Evolutionary conservation across 2,888 invertebrate genomes (phyloP).

Genomic region (Dynastes hyllus): DNA sequence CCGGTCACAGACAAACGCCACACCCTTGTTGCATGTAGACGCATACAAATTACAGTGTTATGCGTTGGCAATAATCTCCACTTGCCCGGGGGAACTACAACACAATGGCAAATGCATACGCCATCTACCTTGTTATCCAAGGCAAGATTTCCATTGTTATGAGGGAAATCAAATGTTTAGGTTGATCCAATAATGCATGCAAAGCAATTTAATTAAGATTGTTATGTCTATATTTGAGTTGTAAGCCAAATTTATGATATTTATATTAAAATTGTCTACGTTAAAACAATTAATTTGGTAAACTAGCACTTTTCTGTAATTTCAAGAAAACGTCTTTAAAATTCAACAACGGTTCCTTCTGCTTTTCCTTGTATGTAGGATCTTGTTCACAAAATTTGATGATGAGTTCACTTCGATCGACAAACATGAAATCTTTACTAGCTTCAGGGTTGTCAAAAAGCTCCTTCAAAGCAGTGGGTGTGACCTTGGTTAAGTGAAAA

Average conservation of each 20-base stretch:
- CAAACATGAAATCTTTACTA: conserved; percentile 46
- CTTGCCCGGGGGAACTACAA: not conserved
- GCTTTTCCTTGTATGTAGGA: conserved; percentile 46
- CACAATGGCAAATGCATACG: not conserved
- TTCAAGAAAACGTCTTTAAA: conserved; percentile 24
- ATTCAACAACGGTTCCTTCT: conserved; percentile 27
- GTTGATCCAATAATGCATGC: too few species aligned
- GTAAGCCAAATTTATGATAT: too few species aligned
- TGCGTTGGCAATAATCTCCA: not conserved
- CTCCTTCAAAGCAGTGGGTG: conserved; percentile 2
- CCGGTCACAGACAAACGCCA: not conserved
- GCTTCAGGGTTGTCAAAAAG: conserved; percentile 23
- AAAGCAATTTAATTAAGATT: too few species aligned
- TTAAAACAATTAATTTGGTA: too few species aligned
- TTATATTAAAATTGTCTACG: too few species aligned
- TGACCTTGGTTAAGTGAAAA: conserved; percentile 54
- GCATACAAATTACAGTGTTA: not conserved
- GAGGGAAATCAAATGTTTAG: too few species aligned
- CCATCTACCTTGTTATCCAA: not conserved
- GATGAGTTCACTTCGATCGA: conserved; percentile 51
- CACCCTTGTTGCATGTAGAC: not conserved
- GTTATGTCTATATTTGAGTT: too few species aligned
- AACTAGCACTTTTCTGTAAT: not conserved
- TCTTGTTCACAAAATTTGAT: conserved; percentile 49
- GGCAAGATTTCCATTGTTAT: not conserved